Conservation (phyloP, 2,113 vertebrate species). For the Cryptotis parvus region DNA sequence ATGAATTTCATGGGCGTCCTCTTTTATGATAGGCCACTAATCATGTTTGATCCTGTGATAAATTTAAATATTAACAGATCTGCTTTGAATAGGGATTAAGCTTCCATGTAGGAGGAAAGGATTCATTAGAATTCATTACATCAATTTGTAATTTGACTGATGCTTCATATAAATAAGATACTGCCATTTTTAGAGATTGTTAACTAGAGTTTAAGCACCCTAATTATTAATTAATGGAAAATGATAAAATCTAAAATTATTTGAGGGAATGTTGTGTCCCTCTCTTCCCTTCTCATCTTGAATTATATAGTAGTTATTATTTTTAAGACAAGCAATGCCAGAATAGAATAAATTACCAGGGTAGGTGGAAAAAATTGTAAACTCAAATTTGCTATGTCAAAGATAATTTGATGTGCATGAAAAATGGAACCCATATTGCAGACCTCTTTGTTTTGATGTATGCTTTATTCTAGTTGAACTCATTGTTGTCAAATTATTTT, state of each 20-base stretch:
- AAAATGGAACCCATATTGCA: slow-evolving; percentile 68
- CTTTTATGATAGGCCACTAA: slow-evolving; percentile 81
- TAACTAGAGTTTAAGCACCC: slow-evolving; percentile 76
- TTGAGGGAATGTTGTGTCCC: background rate
- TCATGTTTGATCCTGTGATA: slow-evolving; percentile 86
- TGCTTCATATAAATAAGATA: slow-evolving; percentile 75
- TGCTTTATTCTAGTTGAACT: slow-evolving; percentile 65
- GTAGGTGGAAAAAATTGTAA: slow-evolving; percentile 33
- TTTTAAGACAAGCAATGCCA: slow-evolving; percentile 69
- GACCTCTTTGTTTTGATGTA: slow-evolving; percentile 77
- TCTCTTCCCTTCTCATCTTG: slow-evolving; percentile 49
- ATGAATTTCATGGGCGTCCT: slow-evolving; percentile 77
- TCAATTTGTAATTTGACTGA: slow-evolving; percentile 85
- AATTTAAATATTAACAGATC: slow-evolving; percentile 90
- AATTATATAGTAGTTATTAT: slow-evolving; percentile 60
- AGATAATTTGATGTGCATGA: slow-evolving; percentile 64
- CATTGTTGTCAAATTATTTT: slow-evolving; percentile 80
- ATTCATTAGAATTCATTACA: slow-evolving; percentile 89
- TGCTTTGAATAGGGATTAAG: slow-evolving; percentile 88
- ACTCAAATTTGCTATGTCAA: slow-evolving; percentile 69
- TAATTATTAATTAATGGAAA: slow-evolving; percentile 74
- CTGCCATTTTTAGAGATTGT: slow-evolving; percentile 69
- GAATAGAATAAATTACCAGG: slow-evolving; percentile 43
- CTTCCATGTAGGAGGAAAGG: slow-evolving; percentile 75
- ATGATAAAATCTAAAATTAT: slow-evolving; percentile 58